A percentile compares a stretch with the other conserved stretches of the same genome.
Evolutionary conservation across 2,888 invertebrate genomes (phyloP).

Genomic region (Drosophila putrida): DNA sequence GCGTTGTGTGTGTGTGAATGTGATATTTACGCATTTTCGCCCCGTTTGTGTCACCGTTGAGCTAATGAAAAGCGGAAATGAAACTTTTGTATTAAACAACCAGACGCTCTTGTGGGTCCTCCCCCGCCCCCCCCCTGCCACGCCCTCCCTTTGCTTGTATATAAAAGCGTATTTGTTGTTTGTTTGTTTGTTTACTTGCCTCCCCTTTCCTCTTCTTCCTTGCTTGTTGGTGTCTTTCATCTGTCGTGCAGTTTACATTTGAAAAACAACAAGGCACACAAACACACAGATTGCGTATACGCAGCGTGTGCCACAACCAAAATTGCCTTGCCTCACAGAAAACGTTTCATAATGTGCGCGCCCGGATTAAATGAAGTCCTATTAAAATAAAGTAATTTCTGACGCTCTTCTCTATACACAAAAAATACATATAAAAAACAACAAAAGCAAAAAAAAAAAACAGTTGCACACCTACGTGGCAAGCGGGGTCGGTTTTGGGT

Average conservation of each 20-base stretch:
- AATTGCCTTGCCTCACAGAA: slow-evolving; percentile 56
- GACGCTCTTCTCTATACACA: slow-evolving; percentile 39
- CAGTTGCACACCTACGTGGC: slow-evolving; percentile 37
- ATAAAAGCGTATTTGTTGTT: slow-evolving; percentile 61
- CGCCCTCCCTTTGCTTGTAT: slow-evolving; percentile 16
- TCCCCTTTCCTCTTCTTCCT: background rate
- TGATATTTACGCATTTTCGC: slow-evolving; percentile 75
- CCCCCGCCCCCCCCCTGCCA: background rate
- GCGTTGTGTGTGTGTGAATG: slow-evolving; percentile 39
- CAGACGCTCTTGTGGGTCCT: slow-evolving; percentile 38
- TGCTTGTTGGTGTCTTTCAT: slow-evolving; percentile 45
- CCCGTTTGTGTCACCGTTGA: slow-evolving; percentile 73
- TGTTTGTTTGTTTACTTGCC: slow-evolving; percentile 45
- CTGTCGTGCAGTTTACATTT: slow-evolving; percentile 64
- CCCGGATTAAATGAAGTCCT: slow-evolving; percentile 78
- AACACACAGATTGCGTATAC: slow-evolving; percentile 71
- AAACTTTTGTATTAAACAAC: slow-evolving; percentile 80
- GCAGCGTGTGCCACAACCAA: slow-evolving; percentile 64
- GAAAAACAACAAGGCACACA: slow-evolving; percentile 38
- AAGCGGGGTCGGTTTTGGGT: slow-evolving; percentile 1
- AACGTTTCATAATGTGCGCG: slow-evolving; percentile 63
- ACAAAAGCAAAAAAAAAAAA: slow-evolving; percentile 36
- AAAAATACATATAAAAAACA: no score
- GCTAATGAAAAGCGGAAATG: slow-evolving; percentile 81
- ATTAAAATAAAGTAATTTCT: slow-evolving; percentile 79